Evolutionary conservation across 2,113 vertebrate genomes (phyloP).

Genomic region (Xyliphius kryptos): DNA sequence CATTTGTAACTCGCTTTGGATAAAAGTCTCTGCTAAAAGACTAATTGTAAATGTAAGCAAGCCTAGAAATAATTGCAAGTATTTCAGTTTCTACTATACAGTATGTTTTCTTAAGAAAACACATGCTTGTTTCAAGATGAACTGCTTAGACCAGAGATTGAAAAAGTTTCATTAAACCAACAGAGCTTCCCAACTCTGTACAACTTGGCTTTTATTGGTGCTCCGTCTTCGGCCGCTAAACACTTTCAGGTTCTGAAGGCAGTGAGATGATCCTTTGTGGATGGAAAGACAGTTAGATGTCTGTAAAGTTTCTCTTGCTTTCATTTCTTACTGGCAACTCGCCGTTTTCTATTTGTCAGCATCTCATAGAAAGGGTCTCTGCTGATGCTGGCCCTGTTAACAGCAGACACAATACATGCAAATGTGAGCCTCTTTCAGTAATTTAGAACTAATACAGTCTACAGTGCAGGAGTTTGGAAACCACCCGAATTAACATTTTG

Average conservation of each 20-base stretch:
- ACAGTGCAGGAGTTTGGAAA: background rate
- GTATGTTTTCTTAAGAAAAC: too few relatives aligned
- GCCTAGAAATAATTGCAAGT: too few relatives aligned
- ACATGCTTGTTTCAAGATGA: too few relatives aligned
- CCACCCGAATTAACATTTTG: too few relatives aligned
- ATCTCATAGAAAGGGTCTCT: conserved; percentile 98
- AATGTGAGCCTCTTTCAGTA: too few relatives aligned
- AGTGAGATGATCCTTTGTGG: background rate
- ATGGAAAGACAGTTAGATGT: background rate
- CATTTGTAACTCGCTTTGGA: too few relatives aligned
- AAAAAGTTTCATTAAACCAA: too few relatives aligned
- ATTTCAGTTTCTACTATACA: too few relatives aligned
- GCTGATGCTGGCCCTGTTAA: conserved; percentile 92
- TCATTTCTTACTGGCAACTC: conserved; percentile 95
- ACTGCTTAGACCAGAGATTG: too few relatives aligned
- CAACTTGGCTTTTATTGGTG: background rate
- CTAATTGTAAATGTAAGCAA: too few relatives aligned
- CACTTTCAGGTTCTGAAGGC: background rate
- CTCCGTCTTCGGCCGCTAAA: background rate
- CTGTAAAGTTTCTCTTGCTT: background rate
- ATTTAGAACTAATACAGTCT: background rate
- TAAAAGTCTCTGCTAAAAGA: too few relatives aligned
- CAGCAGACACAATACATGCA: background rate
- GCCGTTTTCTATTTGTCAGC: conserved; percentile 92
- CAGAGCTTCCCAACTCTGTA: too few relatives aligned